Evolutionary conservation across 2,797 vertebrate species (phyloP).

Genomic region (Morus bassanus): DNA sequence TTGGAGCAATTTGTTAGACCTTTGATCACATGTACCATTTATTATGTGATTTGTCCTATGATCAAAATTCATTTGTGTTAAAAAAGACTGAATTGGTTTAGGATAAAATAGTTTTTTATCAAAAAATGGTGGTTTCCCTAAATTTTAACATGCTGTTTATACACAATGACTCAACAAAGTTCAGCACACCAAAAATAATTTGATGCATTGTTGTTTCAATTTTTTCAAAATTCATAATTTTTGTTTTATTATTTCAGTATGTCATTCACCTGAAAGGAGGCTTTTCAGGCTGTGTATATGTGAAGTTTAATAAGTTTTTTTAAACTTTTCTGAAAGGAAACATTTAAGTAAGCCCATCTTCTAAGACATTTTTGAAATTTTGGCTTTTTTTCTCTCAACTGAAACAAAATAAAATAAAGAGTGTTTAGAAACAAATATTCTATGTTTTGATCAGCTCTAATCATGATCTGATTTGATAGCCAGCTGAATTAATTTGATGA

Average conservation of each 20-base stretch:
- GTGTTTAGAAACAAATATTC: neutral
- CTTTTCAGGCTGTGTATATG: neutral
- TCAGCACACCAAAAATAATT: neutral
- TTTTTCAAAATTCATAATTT: neutral
- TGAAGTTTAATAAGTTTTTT: neutral
- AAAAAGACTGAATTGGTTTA: neutral
- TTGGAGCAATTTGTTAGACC: slow-evolving; percentile 5
- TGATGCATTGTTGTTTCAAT: neutral
- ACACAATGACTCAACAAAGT: neutral
- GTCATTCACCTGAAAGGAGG: neutral
- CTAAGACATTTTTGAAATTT: neutral
- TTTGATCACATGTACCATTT: neutral
- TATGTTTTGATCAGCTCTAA: neutral
- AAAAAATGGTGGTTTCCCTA: neutral
- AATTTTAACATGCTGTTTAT: neutral
- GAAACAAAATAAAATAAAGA: neutral
- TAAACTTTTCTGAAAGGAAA: neutral
- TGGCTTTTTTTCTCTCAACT: rapidly evolving
- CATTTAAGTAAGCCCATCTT: neutral
- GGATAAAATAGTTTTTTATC: neutral
- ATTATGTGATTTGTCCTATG: neutral
- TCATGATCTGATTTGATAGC: neutral
- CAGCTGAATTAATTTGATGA: neutral
- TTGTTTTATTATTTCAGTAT: neutral
- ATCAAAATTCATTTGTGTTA: neutral